Percentiles rank a stretch among this genome's conserved stretches.
phyloP scores from a whole-genome alignment of 2,888 invertebrate genomes.

The Cylloceria caligata region DNA sequence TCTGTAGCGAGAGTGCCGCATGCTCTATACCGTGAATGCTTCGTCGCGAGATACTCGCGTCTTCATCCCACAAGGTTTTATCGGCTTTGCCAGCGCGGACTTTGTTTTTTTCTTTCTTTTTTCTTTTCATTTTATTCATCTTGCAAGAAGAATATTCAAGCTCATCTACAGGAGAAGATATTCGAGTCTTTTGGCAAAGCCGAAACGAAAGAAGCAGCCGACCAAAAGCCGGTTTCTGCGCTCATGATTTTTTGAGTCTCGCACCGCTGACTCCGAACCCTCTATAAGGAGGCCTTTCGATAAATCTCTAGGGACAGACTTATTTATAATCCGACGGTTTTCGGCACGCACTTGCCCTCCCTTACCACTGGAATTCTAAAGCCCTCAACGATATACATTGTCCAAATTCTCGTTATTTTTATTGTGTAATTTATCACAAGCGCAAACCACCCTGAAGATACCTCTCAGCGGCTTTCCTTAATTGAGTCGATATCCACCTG shows the following conservation, averaged over 20 bases:
- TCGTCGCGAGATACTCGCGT: conserved; percentile 61
- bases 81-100: conserved; percentile 2
- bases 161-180: background rate
- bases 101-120: background rate
- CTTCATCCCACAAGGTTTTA: conserved; percentile 65
- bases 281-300: conserved; percentile 60
- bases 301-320: conserved; percentile 49
- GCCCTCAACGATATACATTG: background rate
- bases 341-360: conserved; percentile 34
- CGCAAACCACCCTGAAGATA: conserved; percentile 5
- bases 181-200: background rate
- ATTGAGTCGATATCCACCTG: conserved; percentile 19
- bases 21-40: conserved; percentile 21
- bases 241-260: conserved; percentile 6
- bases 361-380: background rate
- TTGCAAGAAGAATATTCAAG: background rate
- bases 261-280: background rate
- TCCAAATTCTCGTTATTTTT: conserved; percentile 12
- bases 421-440: conserved; percentile 2
- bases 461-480: conserved; percentile 15
- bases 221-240: conserved; percentile 8
- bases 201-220: background rate
- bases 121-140: background rate
- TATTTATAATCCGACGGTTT: conserved; percentile 53
- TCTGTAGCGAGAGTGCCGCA: conserved; percentile 33